These are phyloP conservation scores for Apotomis betuletana DNA, from an alignment of 2,888 invertebrate species.

Conservation along the genomic window DNA sequence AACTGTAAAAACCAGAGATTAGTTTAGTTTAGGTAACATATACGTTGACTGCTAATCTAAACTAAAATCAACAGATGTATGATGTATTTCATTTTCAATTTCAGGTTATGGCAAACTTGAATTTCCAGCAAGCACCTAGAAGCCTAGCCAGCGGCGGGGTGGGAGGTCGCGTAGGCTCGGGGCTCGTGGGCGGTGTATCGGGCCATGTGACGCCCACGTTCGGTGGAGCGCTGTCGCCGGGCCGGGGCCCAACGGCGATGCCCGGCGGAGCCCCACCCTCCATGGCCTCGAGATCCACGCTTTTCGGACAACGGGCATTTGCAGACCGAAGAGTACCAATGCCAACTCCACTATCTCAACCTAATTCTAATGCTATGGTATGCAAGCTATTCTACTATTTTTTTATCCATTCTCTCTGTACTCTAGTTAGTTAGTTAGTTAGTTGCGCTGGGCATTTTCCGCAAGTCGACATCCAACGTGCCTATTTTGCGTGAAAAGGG, in stretches of 20 bases:
- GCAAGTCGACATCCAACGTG: too few relatives aligned
- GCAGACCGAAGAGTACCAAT: conserved; percentile 89
- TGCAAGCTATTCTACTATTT: conserved; percentile 45
- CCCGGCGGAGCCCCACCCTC: conserved; percentile 81
- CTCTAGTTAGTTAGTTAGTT: too few relatives aligned
- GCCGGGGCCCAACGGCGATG: conserved; percentile 74
- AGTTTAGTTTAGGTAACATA: too few relatives aligned
- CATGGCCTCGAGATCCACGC: conserved; percentile 84
- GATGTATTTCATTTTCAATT: conserved; percentile 47
- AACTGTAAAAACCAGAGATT: too few relatives aligned
- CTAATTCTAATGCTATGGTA: conserved; percentile 81
- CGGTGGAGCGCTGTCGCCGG: conserved; percentile 77
- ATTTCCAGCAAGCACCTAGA: conserved; percentile 94
- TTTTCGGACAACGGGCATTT: conserved; percentile 92
- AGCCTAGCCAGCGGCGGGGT: conserved; percentile 90
- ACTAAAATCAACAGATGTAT: neutral
- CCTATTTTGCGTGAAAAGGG: too few relatives aligned
- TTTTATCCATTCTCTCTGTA: neutral
- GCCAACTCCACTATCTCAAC: conserved; percentile 83
- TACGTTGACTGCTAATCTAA: too few relatives aligned
- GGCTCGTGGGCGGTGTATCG: conserved; percentile 89
- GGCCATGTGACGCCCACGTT: conserved; percentile 82
- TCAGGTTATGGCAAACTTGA: conserved; percentile 96
- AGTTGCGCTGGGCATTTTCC: too few relatives aligned
- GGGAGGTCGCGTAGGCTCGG: conserved; percentile 82